These are phyloP conservation scores for Musca vetustissima DNA, from an alignment of 1,140 invertebrate genomes.

Conservation along the genomic window DNA sequence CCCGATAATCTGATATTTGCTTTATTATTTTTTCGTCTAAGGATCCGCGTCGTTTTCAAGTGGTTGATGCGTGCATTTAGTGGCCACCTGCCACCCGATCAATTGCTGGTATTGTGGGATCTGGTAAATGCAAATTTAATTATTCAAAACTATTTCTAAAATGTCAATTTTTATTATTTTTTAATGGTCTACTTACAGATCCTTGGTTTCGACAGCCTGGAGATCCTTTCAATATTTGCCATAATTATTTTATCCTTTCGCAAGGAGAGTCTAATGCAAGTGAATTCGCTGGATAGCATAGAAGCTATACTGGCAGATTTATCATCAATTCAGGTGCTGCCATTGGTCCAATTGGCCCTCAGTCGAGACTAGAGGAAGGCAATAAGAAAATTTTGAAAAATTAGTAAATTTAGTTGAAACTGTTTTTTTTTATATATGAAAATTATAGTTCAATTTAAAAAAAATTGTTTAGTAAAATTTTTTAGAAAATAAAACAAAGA, in stretches of 20 bases:
- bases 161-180: background rate
- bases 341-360: slow-evolving; percentile 73
- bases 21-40: slow-evolving; percentile 22
- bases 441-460: slow-evolving; percentile 8
- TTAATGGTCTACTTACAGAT: slow-evolving; percentile 56
- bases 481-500: slow-evolving; percentile 1
- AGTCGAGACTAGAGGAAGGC: slow-evolving; percentile 42
- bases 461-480: background rate
- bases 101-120: slow-evolving; percentile 91
- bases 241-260: slow-evolving; percentile 89
- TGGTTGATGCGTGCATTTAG: slow-evolving; percentile 95
- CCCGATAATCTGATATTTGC: background rate
- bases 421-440: background rate
- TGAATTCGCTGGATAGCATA: slow-evolving; percentile 78
- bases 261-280: slow-evolving; percentile 89
- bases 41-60: slow-evolving; percentile 81
- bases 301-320: slow-evolving; percentile 89
- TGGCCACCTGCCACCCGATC: slow-evolving; percentile 88
- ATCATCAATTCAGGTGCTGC: slow-evolving; percentile 86
- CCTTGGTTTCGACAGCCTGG: slow-evolving; percentile 87
- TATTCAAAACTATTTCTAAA: background rate
- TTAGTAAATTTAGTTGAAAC: background rate
- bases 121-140: slow-evolving; percentile 51
- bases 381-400: background rate
- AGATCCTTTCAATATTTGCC: slow-evolving; percentile 84